Conservation (phyloP, 1,140 invertebrate genomes). For the Bemisia tabaci region DNA sequence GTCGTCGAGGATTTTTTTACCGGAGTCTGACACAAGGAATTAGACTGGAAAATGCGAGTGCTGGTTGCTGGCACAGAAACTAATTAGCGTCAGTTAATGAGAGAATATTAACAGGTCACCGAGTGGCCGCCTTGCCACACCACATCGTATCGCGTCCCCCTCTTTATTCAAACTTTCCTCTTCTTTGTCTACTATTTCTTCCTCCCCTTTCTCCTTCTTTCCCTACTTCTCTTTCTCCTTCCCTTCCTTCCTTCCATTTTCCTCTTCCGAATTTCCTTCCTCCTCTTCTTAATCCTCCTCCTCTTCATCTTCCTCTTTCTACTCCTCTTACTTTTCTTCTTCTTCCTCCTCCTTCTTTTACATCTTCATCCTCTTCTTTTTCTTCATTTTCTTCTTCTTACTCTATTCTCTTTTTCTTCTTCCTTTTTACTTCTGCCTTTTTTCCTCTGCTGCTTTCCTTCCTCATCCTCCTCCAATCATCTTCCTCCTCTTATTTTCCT, state of each 20-base stretch:
- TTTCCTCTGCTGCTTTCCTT: background rate
- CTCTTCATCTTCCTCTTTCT: background rate
- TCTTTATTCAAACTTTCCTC: no score
- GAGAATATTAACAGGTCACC: no score
- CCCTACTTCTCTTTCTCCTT: background rate
- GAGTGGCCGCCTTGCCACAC: no score
- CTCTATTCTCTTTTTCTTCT: background rate
- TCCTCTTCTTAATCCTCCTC: background rate
- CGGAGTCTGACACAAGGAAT: no score
- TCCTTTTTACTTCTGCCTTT: background rate
- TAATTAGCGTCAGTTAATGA: no score
- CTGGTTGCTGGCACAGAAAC: no score
- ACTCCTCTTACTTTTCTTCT: background rate
- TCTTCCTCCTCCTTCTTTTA: background rate
- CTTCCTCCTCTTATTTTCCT: background rate
- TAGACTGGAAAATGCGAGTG: no score
- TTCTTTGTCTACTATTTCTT: background rate
- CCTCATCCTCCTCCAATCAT: no score
- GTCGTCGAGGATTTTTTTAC: no score
- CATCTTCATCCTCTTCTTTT: background rate
- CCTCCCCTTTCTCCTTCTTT: background rate
- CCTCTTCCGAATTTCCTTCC: background rate
- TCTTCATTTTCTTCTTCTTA: background rate
- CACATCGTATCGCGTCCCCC: no score
- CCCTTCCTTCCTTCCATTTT: background rate